These are phyloP conservation scores for Phyllotreta cruciferae DNA, from an alignment of 2,888 invertebrate species.

Conservation along the genomic window DNA sequence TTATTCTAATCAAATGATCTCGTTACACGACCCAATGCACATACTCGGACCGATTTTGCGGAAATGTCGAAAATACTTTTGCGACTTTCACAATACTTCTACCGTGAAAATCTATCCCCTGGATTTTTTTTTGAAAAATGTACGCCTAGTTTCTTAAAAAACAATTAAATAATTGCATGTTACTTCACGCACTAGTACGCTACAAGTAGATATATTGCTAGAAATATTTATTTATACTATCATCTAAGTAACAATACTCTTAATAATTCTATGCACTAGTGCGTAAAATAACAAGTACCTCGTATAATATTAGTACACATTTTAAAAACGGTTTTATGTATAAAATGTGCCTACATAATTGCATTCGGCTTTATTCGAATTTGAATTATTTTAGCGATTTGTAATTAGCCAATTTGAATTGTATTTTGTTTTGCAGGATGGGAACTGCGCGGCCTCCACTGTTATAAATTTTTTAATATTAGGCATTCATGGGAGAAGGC, in stretches of 20 bases:
- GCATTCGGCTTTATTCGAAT: too few species aligned
- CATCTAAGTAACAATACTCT: too few species aligned
- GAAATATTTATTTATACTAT: too few species aligned
- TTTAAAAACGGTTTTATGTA: too few species aligned
- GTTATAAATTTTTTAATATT: slow-evolving; percentile 95
- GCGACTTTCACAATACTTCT: background rate
- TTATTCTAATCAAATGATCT: slow-evolving; percentile 11
- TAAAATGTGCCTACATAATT: too few species aligned
- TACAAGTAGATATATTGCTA: too few species aligned
- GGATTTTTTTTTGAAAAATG: background rate
- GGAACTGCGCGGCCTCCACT: slow-evolving; percentile 89
- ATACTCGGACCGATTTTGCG: slow-evolving; percentile 4
- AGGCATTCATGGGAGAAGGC: slow-evolving; percentile 96
- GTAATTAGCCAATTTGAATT: background rate
- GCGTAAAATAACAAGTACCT: too few species aligned
- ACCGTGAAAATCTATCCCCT: too few species aligned
- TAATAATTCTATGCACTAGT: too few species aligned
- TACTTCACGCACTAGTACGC: too few species aligned
- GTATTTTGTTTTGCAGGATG: slow-evolving; percentile 73
- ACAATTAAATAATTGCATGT: too few species aligned
- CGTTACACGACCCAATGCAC: slow-evolving; percentile 15
- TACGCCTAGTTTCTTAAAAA: background rate
- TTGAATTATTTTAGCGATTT: background rate
- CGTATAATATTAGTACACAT: too few species aligned
- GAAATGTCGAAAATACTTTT: background rate